Evolutionary conservation across 2,113 vertebrate genomes (phyloP), one percentile per base, ranked within the genome.

Genomic region (Engystomops pustulosus): DNA sequence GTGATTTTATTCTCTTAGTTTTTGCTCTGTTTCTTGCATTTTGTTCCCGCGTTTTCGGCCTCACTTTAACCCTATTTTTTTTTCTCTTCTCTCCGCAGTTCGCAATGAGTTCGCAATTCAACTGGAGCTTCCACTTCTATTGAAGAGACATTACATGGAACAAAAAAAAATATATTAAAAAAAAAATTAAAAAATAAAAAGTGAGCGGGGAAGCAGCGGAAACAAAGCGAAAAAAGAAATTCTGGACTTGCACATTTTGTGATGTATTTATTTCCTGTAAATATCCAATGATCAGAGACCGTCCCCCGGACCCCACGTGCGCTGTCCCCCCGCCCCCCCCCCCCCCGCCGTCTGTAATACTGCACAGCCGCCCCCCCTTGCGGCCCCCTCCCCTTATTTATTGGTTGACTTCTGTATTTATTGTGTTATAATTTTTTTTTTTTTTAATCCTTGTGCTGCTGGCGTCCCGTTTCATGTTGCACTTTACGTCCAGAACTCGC

Each of bases 371-470:
- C 81, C 79, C 32, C 44, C 53, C 44, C 53, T 38, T 45, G 71
- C 81, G 53, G 81, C 81, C 70, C 30, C 49, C 34, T 34, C 62
- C 81, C 71, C 82, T 84, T 84, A 84, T 84, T 84, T 84, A 84
- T 84, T 84, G 72, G 82, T 84, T 84, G 72, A 45, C 77, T 84
- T 84, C 36, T 84, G 74, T 84, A 84, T 84, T 84, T 84, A 84
- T 84, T 84, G 72, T 51, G 69, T 74, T 65, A 67, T 62, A 62
- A 8, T 75, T 30, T 75, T 77, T 77, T 23, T 75, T 30, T 75
- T 77, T 77, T 77, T 55, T 51, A 62, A 25, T 76, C 81, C 81
- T 76, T 53, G 81, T 83, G 81, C 81, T 83, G 82, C 72, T 84
- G 72, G 32, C 45, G 27, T 68, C 74, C 58, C 75, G 47, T 84